Base-by-base conservation (phyloP, 2,113 vertebrate genomes). In the Pangasianodon hypophthalmus region DNA sequence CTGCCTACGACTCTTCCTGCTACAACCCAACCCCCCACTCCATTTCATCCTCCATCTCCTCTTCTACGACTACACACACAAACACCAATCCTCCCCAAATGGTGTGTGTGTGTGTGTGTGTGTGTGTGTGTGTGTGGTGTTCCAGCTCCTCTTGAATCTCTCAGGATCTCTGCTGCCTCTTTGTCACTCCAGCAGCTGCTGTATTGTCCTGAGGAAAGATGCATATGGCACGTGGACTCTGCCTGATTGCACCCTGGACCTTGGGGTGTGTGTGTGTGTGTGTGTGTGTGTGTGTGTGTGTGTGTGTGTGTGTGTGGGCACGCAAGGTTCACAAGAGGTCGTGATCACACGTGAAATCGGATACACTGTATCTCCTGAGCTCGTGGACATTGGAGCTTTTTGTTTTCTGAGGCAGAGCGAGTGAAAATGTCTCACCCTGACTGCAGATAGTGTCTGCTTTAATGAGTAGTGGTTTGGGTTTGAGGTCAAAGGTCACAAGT, bases 161-260 rank as follows among this genome's bases (percentile, higher is more conserved):
- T 92, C 90, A 90, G 73, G 58, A 52, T 67, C 26, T 44, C 89
- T 92, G 86, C 92, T 91, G 91, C 67, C 90, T 91, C 92, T 93
- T 94, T 95, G 92, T 95, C 91, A 87, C 92, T 92, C 87, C 85
- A 88, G 93, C 95, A 95, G 95, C 95, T 95, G 95, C 91, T 94
- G 87, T 93, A 94, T 96, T 95, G 94, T 95, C 93, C 93, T 80
- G 88, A 88, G 90, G 93, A 92, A 93, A 90, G 86, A 91, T 95
- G 89, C 93, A 94, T 94, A 92, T 95, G 93, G 94, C 94, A 94
- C 86, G 84, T 94, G 92, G 93, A 93, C 84, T 41, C 60, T 89
- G 64, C n/a, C 44, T 79, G 81, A 73, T 84, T 89, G 26, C 2
- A 77, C 88, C 21, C 52, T 89, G 88, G 41, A 75, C 54, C 37